Base-by-base conservation (phyloP, 2,888 invertebrate genomes). In the Rhogogaster chlorosoma region DNA sequence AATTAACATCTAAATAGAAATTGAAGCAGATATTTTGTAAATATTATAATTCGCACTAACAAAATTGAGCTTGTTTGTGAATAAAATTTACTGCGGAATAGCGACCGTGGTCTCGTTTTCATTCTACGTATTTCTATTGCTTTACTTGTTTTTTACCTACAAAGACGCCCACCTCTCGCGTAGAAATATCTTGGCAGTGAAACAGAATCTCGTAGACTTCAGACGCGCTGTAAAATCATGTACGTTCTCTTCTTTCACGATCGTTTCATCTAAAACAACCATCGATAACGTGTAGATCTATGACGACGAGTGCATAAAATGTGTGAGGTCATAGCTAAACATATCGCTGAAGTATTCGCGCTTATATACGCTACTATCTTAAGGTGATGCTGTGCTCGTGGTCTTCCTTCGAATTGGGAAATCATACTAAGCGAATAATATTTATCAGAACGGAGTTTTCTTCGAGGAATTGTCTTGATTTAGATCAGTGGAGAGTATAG, bases 111-210 rank as follows among this genome's bases (percentile, higher is more conserved):
- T 73, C 38, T 73, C 22, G 22, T 22, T 73, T 73, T 73, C 26
- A 73, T 42, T 12, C 32, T 15, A 5, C 32, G 67, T 29, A 32
- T 67, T 32, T 67, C 67, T n/a, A n/a, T n/a, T n/a, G n/a, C n/a
- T n/a, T 15, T 6, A 32, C 67, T 67, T 18, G 67, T 32, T 67
- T 32, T 67, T 67, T 67, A 15, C 32, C 67, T 1, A 32, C 67
- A 67, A 67, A 29, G 67, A 67, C 67, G 32, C 42, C 42, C 71
- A n/a, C 22, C 71, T 73, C 12, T 9, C 15, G 18, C 18, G 32
- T 53, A 18, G 29, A 77, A 32, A 77, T 53, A 77, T 32, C 77
- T 77, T 77, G 77, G 77, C 77, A 77, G 77, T 49, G n/a, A 5
- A 12, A 29, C 77, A 53, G 49, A 53, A 49, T 53, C 77, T 18